These are phyloP conservation scores for Pinna nobilis DNA, from an alignment of 1,140 invertebrate genomes.

Conservation along the genomic window DNA sequence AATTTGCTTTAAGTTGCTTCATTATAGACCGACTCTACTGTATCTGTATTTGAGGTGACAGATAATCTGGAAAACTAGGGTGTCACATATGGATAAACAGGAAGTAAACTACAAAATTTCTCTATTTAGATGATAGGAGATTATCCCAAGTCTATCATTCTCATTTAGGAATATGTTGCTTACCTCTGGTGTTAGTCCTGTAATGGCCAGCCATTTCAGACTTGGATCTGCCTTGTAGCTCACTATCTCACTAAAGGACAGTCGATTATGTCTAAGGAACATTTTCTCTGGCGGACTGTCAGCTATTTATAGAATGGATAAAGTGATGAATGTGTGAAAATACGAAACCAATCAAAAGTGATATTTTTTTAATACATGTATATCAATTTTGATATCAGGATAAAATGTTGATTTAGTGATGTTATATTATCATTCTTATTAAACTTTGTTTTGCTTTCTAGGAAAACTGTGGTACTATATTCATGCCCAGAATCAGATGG, in stretches of 20 bases:
- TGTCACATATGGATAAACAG: too few species aligned
- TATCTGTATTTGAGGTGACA: too few species aligned
- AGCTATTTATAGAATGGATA: slow-evolving; percentile 42
- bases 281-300: slow-evolving; percentile 65
- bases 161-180: neutral
- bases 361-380: slow-evolving; percentile 71
- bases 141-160: neutral
- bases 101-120: too few species aligned
- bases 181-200: slow-evolving; percentile 73
- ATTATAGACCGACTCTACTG: too few species aligned
- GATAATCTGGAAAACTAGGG: too few species aligned
- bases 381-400: slow-evolving; percentile 69
- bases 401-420: slow-evolving; percentile 65
- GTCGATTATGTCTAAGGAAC: slow-evolving; percentile 65
- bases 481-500: too few species aligned
- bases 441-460: too few species aligned
- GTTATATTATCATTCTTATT: too few species aligned
- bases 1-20: too few species aligned
- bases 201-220: slow-evolving; percentile 72
- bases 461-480: too few species aligned
- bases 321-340: neutral
- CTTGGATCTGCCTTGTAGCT: slow-evolving; percentile 71
- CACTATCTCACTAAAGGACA: slow-evolving; percentile 72
- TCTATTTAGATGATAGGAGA: too few species aligned
- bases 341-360: slow-evolving; percentile 73